These are phyloP conservation scores for Rhynchophorus ferrugineus DNA, from an alignment of 1,140 invertebrate genomes.

Conservation along the genomic window DNA sequence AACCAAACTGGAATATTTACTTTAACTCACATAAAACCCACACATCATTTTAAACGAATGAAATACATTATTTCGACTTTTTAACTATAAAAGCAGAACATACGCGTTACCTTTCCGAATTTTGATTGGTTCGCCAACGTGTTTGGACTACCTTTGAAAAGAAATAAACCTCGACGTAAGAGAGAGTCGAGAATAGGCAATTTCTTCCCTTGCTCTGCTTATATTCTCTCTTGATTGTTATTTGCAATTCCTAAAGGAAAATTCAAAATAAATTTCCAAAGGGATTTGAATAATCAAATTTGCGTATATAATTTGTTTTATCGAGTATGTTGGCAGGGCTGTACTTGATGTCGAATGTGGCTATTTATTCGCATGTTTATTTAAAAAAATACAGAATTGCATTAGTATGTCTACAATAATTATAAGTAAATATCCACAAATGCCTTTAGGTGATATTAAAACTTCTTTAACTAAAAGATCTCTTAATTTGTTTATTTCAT, in stretches of 20 bases:
- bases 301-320: conserved; percentile 36
- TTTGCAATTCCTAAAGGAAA: conserved; percentile 32
- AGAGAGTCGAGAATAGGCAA: conserved; percentile 16
- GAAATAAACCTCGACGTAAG: conserved; percentile 4
- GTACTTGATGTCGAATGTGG: no score
- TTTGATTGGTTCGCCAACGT: neutral
- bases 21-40: no score
- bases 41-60: neutral
- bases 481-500: no score
- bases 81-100: neutral
- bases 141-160: conserved; percentile 1
- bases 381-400: no score
- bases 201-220: conserved; percentile 10
- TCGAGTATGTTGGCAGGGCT: conserved; percentile 26
- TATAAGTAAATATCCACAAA: no score
- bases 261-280: conserved; percentile 33
- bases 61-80: neutral
- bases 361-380: no score
- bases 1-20: no score
- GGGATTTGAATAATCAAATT: conserved; percentile 36
- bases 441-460: no score
- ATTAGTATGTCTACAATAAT: no score
- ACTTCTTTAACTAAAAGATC: no score
- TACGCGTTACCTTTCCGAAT: neutral
- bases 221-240: conserved; percentile 26